Evolutionary conservation across 2,888 invertebrate genomes (phyloP), one percentile per base, ranked within the genome.

Genomic region (Luperina testacea): DNA sequence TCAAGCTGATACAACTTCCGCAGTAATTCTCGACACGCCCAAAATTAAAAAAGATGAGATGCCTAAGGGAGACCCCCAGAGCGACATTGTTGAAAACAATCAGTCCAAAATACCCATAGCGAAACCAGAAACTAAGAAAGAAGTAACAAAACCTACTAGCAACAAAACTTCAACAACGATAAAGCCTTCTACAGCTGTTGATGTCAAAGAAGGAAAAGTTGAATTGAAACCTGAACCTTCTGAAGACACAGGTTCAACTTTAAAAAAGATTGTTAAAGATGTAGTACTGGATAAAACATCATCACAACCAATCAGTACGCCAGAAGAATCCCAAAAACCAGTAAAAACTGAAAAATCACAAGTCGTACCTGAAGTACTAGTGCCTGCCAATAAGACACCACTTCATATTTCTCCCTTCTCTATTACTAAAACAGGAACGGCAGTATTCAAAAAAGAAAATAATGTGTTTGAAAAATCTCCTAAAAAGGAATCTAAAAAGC

Each of bases 31-130:
- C n/a, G 75, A 74, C n/a, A 68, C 32, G 3, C 64, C 57, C 5
- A 77, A 75, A 63, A 42, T 20, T 2, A 77, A 61, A 67, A 72
- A 63, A 53, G 38, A 32, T 38, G 45, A 64, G 17, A 7, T 15
- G n/a, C 2, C 51, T 6, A 64, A 64, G 38, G 64, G 6, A 64
- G 64, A 24, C 24, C 1, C 15, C 2, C 63, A 53, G n/a, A 61
- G 7, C 2, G 76, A 77, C 24, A 45, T 27, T 45, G n/a, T 72
- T 9, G 84, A 75, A 75, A 75, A 59, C 17, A 77, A 42, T 70
- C 65, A 72, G 24, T 87, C 85, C 15, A 85, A 84, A 85, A 87
- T 87, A 72, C 87, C 84, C 11, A 51, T 87, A 57, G 13, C 20
- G 20, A 72, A 75, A 63, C 9, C 42, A 72, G 76, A 87, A 42